Evolutionary conservation across 2,888 invertebrate species (phyloP), one percentile per base, ranked within the genome.

Genomic region (Phania funesta): DNA sequence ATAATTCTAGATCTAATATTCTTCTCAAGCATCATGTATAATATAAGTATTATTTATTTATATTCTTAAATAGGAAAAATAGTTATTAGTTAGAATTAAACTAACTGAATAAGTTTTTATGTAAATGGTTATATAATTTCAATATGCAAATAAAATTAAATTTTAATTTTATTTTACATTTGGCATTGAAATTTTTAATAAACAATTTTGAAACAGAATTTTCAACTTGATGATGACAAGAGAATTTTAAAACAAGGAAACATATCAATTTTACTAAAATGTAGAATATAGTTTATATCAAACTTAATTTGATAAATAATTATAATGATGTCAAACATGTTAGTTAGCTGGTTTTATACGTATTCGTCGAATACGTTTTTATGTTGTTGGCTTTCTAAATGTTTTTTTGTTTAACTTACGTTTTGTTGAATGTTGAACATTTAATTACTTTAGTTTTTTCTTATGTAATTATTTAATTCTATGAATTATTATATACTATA

Each of bases 1-100:
- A 81, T 80, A 73, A 68, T 73, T 70, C 60, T 54, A 68, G 62
- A 68, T 56, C 76, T 68, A 18, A 22, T 46, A 41, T 58, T 48
- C 7, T 48, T 35, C n/a, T n/a, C n/a, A 56, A 70, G 56, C 32
- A 56, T 41, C 48, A 52, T 64, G 50, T 48, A 62, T 68, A 41
- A n/a, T 20, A 58, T 67, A 52, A 68, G 16, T 41, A 56, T 24
- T 52, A 65, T 52, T 22, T 58, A 62, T 50, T 46, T 73, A 32
- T 44, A 54, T 38, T 41, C 22, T 62, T 26, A 68, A 74, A 54
- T 52, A 38, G 58, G 44, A 38, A 54, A 68, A 76, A 62, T 60
- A 65, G 13, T 50, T 50, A 9, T 26, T 77, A 58, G 20, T 32
- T n/a, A n/a, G 58, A 71, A 71, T 80, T 71, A 80, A 76, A 75